phyloP scores from a whole-genome alignment of 2,797 vertebrate species.

The Pterois miles region DNA sequence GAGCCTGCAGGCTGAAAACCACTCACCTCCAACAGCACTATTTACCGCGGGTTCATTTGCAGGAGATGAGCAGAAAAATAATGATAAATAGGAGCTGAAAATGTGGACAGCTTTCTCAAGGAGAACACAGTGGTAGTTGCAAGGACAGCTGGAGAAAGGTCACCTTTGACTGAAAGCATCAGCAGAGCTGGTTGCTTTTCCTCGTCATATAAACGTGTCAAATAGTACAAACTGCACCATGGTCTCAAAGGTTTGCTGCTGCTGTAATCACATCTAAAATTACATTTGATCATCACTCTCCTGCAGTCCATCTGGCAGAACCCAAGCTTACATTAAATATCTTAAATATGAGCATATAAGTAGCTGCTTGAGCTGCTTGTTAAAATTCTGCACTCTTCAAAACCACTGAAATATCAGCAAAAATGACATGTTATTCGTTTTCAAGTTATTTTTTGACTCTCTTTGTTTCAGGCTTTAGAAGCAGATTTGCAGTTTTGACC shows the following conservation, averaged over 20 bases:
- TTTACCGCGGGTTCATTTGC: constrained; percentile 5
- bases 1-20: constrained; percentile 5
- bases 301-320: constrained; percentile 23
- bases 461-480: constrained; percentile 5
- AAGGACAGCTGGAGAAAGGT: constrained; percentile 55
- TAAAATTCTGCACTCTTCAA: not conserved
- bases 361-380: not conserved
- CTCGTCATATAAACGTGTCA: constrained; percentile 33
- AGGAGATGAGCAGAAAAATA: not conserved
- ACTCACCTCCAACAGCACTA: constrained; percentile 7
- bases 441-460: constrained; percentile 9
- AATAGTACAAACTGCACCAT: constrained; percentile 33
- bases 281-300: constrained; percentile 27
- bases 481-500: not conserved
- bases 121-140: constrained; percentile 31
- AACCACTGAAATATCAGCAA: not conserved
- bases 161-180: constrained; percentile 37
- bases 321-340: not conserved
- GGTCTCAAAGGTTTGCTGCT: constrained; percentile 11
- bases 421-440: not conserved
- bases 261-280: constrained; percentile 42
- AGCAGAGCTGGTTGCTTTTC: constrained; percentile 35
- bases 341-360: not conserved
- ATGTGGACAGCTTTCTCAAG: constrained; percentile 14
- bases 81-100: constrained; percentile 8